Conservation (phyloP, 2,888 invertebrate species). For the Lepidochrysops patricia region DNA sequence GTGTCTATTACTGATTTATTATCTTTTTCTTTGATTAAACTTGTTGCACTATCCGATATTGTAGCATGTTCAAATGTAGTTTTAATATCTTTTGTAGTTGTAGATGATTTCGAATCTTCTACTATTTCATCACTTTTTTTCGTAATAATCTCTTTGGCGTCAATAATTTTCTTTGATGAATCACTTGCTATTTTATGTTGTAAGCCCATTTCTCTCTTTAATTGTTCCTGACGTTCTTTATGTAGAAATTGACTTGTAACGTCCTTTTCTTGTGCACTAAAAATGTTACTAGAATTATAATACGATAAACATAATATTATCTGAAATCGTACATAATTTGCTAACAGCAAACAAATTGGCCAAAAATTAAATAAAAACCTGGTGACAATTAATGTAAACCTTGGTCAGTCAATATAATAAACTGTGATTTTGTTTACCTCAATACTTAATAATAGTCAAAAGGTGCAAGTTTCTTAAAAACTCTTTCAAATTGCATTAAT, state of each 20-base stretch:
- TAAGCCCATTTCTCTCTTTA: conserved; percentile 41
- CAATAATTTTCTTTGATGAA: background rate
- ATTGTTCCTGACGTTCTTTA: conserved; percentile 55
- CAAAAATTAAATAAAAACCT: too few relatives aligned
- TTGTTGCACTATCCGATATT: background rate
- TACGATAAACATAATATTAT: background rate
- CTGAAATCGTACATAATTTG: background rate
- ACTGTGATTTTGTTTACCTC: too few relatives aligned
- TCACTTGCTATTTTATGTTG: conserved; percentile 6
- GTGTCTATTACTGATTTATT: background rate
- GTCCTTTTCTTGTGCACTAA: conserved; percentile 43
- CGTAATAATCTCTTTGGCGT: background rate
- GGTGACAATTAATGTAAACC: too few relatives aligned
- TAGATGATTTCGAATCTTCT: too few relatives aligned
- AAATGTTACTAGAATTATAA: background rate
- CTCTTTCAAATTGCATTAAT: too few relatives aligned
- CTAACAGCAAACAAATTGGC: too few relatives aligned
- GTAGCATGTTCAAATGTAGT: too few relatives aligned
- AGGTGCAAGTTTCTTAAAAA: too few relatives aligned
- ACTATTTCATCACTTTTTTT: background rate
- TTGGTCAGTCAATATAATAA: too few relatives aligned
- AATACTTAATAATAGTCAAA: too few relatives aligned
- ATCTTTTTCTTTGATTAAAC: background rate
- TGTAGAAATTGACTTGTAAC: conserved; percentile 45
- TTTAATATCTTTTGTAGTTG: background rate